phyloP scores from a whole-genome alignment of 2,113 vertebrate genomes.

The Hydropotes inermis region DNA sequence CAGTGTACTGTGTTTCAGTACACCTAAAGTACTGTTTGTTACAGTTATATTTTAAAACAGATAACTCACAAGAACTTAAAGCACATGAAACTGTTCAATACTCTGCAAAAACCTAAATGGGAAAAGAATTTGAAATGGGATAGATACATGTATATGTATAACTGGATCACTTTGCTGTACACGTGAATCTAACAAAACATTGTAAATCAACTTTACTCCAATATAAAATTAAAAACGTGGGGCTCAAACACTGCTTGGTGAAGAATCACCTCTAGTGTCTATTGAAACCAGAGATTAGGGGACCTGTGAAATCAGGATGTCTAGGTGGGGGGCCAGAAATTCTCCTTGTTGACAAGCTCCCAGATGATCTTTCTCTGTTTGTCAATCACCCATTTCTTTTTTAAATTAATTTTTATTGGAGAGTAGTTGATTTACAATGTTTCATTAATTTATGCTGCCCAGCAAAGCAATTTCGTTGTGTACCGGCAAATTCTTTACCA shows the following conservation, averaged over 20 bases:
- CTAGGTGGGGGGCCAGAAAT: neutral
- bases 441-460: neutral
- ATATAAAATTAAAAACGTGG: neutral
- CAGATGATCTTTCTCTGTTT: neutral
- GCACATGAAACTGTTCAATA: neutral
- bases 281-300: neutral
- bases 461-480: neutral
- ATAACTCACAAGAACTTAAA: neutral
- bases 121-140: neutral
- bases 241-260: neutral
- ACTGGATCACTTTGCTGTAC: neutral
- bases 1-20: neutral
- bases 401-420: neutral
- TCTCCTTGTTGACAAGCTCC: neutral
- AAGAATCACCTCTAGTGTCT: neutral
- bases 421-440: neutral
- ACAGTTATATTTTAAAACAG: neutral
- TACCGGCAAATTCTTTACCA: neutral
- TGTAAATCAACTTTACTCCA: neutral
- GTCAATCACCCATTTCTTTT: neutral
- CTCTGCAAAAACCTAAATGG: neutral
- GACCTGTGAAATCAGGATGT: neutral
- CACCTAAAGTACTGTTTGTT: neutral
- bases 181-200: neutral
- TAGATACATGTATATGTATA: neutral